Conservation (phyloP, 2,113 vertebrate genomes). For the Ariopsis seemanni region DNA sequence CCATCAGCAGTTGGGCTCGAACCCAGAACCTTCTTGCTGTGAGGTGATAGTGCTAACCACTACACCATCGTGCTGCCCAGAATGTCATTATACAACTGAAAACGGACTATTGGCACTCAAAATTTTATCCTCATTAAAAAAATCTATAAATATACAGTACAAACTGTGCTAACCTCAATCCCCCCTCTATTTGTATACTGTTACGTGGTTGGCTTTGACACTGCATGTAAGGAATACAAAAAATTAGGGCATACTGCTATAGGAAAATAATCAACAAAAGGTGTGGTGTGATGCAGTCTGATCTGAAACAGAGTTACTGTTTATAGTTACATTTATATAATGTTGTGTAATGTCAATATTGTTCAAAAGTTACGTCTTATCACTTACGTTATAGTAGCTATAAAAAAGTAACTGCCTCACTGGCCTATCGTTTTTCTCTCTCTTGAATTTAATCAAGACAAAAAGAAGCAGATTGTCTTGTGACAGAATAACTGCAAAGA, state of each 20-base stretch:
- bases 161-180: background rate
- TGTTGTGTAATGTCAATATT: background rate
- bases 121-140: background rate
- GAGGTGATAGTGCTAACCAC: no score
- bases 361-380: background rate
- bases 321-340: no score
- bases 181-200: background rate
- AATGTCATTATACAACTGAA: background rate
- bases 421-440: no score
- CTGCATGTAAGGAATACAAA: background rate
- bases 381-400: background rate
- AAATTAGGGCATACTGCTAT: background rate
- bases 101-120: background rate
- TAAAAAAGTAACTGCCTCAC: background rate
- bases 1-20: no score
- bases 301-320: background rate
- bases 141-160: background rate
- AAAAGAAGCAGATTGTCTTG: no score
- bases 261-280: background rate
- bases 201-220: background rate
- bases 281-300: background rate
- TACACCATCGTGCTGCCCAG: no score
- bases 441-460: no score
- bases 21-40: no score
- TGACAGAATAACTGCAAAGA: no score